Evolutionary conservation across 1,140 invertebrate genomes (phyloP), one percentile per base, ranked within the genome.

Genomic region (Cydia fagiglandana): DNA sequence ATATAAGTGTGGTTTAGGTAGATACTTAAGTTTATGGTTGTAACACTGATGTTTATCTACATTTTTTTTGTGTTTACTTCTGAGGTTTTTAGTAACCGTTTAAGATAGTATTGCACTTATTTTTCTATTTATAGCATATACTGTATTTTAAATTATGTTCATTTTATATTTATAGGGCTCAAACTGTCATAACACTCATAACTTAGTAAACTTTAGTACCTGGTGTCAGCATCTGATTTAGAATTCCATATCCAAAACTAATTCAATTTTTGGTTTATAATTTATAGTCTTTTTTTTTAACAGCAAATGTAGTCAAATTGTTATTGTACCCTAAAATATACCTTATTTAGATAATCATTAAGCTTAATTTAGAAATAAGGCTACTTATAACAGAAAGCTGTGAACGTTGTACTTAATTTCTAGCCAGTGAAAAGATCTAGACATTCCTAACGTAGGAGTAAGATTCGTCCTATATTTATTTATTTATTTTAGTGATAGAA

Each of bases 401-500:
- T 53, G 53, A 56, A 56, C n/a, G 7, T 17, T 56, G 56, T 61
- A 61, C 56, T 61, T 61, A 61, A 12, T 56, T 56, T n/a, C 47
- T 61, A 61, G 20, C 56, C 56, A 61, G 56, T 61, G 56, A 17
- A 56, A 56, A 61, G 56, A 61, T 61, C 17, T 61, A 61, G 20
- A 61, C 56, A 61, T 61, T 61, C 56, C 56, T 61, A 61, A 61
- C 56, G 5, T 61, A 61, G 56, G 10, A 7, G n/a, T 61, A 61
- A 61, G 56, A 56, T 56, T 56, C n/a, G 17, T 61, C 56, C n/a
- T 56, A 56, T 56, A 56, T 56, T 56, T 56, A 56, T 56, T 56
- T 56, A 56, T 56, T 56, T 56, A 56, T 56, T n/a, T 56, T 47
- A 56, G 53, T 56, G 0, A 17, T 56, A 56, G 53, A 56, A 13